A percentile compares a stretch with the other conserved stretches of the same genome.
Conservation (phyloP, 2,113 vertebrate species). For the Otolemur garnettii region DNA sequence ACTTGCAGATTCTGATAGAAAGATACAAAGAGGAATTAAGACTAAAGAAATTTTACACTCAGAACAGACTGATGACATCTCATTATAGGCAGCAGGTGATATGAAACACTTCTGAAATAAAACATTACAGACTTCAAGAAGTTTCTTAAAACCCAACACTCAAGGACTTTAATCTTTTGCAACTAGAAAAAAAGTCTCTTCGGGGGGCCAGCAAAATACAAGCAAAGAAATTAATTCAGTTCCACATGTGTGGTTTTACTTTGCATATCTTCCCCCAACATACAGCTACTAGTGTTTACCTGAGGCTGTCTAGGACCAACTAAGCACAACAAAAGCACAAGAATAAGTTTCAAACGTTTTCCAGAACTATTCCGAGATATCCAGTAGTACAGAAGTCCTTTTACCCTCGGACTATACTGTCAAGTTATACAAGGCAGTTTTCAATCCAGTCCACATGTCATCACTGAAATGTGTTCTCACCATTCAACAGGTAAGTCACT, state of each 20-base stretch:
- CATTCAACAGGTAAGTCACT: conserved; percentile 40
- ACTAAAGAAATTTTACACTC: conserved; percentile 61
- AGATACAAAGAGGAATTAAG: conserved; percentile 21
- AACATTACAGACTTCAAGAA: conserved; percentile 14
- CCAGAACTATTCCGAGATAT: background rate
- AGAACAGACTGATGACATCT: conserved; percentile 39
- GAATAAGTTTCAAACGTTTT: background rate
- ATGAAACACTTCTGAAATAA: conserved; percentile 44
- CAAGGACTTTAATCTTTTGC: conserved; percentile 52
- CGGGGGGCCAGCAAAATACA: conserved; percentile 25
- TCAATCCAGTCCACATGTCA: background rate
- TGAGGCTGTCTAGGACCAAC: background rate
- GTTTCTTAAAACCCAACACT: conserved; percentile 50
- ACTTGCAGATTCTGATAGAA: background rate
- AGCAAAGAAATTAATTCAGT: conserved; percentile 58
- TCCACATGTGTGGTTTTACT: background rate
- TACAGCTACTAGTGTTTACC: background rate
- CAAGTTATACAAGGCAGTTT: conserved; percentile 36
- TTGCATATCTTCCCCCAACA: background rate
- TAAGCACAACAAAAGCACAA: background rate
- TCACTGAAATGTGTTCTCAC: background rate
- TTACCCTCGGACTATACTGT: background rate
- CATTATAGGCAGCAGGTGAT: conserved; percentile 58
- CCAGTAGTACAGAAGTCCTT: background rate
- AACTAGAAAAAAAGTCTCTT: background rate